phyloP scores from a whole-genome alignment of 2,113 vertebrate species.

The Vombatus ursinus region DNA sequence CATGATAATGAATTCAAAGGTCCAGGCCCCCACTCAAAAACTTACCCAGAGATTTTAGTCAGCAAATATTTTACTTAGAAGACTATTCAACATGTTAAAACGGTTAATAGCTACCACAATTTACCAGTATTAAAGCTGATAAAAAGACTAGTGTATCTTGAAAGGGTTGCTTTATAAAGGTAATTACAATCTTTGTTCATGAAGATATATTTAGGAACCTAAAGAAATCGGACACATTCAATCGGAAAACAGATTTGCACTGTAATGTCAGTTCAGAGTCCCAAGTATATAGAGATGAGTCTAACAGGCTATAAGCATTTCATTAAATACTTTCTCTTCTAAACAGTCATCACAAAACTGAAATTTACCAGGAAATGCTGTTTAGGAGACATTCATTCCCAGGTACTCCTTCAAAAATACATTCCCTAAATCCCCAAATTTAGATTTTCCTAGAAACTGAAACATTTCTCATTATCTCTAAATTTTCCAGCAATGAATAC shows the following conservation, averaged over 20 bases:
- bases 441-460: constrained; percentile 41
- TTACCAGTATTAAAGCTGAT: constrained; percentile 60
- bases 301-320: constrained; percentile 38
- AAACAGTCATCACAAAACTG: constrained; percentile 21
- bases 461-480: constrained; percentile 1
- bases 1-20: not conserved
- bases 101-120: constrained; percentile 64
- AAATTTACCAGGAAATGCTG: constrained; percentile 19
- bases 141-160: constrained; percentile 68
- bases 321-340: constrained; percentile 49
- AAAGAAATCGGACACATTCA: constrained; percentile 80
- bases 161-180: constrained; percentile 78
- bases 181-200: constrained; percentile 70
- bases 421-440: constrained; percentile 34
- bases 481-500: constrained; percentile 30
- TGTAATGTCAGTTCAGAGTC: constrained; percentile 61
- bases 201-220: constrained; percentile 71
- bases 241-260: constrained; percentile 74
- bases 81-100: constrained; percentile 52
- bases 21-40: not conserved
- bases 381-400: not conserved
- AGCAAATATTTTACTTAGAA: constrained; percentile 50
- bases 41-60: constrained; percentile 35
- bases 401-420: constrained; percentile 17
- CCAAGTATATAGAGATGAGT: constrained; percentile 54